These are phyloP conservation scores for Pheosia tremula DNA, from an alignment of 2,888 invertebrate genomes.

Conservation along the genomic window DNA sequence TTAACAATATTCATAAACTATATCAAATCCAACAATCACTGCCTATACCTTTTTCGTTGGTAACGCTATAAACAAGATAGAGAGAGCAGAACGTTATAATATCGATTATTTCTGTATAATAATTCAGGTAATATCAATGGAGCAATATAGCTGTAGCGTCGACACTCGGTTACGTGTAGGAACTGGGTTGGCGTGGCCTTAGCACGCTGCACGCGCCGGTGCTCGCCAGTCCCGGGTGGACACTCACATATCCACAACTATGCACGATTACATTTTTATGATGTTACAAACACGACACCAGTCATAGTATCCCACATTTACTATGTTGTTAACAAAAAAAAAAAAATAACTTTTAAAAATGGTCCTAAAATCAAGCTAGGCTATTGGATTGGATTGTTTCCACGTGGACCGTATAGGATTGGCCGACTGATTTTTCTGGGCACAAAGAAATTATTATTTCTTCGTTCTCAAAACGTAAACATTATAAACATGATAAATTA, in stretches of 20 bases:
- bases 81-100: slow-evolving; percentile 77
- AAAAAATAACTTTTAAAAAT: too few relatives aligned
- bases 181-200: slow-evolving; percentile 50
- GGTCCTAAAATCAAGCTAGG: too few relatives aligned
- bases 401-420: too few relatives aligned
- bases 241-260: slow-evolving; percentile 24
- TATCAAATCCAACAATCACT: slow-evolving; percentile 85
- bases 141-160: slow-evolving; percentile 57
- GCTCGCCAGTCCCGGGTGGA: slow-evolving; percentile 15
- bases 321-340: too few relatives aligned
- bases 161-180: slow-evolving; percentile 59
- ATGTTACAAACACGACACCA: too few relatives aligned
- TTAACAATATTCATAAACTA: slow-evolving; percentile 85
- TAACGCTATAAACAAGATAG: slow-evolving; percentile 78
- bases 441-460: too few relatives aligned
- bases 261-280: neutral
- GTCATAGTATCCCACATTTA: too few relatives aligned
- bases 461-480: too few relatives aligned
- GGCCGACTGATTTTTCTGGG: too few relatives aligned
- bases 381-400: too few relatives aligned
- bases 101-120: slow-evolving; percentile 56
- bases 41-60: slow-evolving; percentile 79
- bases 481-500: too few relatives aligned
- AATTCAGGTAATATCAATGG: slow-evolving; percentile 57
- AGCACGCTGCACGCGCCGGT: slow-evolving; percentile 2